Percentiles rank a stretch among this genome's conserved stretches.
Evolutionary conservation across 2,888 invertebrate species (phyloP).

Genomic region (Leucoma salicis): DNA sequence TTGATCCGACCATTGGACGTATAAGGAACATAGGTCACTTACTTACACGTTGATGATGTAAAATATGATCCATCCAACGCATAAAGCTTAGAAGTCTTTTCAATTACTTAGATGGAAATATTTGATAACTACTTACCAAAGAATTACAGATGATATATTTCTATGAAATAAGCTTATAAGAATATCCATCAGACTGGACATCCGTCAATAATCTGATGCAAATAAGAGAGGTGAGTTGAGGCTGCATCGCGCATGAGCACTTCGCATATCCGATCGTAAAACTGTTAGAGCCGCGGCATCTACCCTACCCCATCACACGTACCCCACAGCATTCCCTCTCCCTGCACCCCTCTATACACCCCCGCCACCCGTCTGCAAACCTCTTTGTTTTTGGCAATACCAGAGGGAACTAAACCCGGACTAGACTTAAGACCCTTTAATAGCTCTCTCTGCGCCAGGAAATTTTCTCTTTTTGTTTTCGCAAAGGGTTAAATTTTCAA

Average conservation of each 20-base stretch:
- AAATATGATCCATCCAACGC: no score
- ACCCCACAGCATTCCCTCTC: conserved; percentile 29
- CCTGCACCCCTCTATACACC: conserved; percentile 35
- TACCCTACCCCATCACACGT: conserved; percentile 35
- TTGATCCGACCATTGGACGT: no score
- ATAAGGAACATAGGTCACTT: no score
- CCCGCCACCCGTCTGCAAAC: conserved; percentile 57
- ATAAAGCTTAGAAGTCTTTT: no score
- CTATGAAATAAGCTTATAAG: conserved; percentile 5
- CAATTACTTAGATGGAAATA: no score
- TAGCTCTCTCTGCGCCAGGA: conserved; percentile 67
- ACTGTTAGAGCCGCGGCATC: conserved; percentile 62
- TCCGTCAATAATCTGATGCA: conserved; percentile 74
- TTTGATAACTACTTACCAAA: no score
- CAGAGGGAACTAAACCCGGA: conserved; percentile 64
- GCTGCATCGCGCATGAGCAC: conserved; percentile 74
- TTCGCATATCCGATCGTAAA: conserved; percentile 76
- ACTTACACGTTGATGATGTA: no score
- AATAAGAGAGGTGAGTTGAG: conserved; percentile 56
- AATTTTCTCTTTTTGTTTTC: conserved; percentile 47
- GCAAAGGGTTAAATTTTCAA: conserved; percentile 54
- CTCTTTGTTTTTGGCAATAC: conserved; percentile 77
- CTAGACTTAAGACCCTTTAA: conserved; percentile 77
- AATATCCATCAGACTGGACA: conserved; percentile 30
- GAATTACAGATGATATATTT: no score